Percentiles rank a stretch among this genome's conserved stretches.
phyloP scores from a whole-genome alignment of 2,797 vertebrate genomes.

The Pangasius larnaudii region DNA sequence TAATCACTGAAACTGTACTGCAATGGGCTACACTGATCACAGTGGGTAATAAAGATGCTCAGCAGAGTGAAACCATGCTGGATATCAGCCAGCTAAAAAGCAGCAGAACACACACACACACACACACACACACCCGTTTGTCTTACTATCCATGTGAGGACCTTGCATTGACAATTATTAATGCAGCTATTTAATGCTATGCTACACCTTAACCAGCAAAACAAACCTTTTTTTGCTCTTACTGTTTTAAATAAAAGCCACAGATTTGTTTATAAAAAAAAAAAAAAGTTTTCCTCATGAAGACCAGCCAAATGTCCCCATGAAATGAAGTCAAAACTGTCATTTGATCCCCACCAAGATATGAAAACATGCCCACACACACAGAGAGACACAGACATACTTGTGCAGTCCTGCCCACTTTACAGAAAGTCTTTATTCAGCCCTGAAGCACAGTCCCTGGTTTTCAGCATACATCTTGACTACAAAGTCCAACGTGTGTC shows the following conservation, averaged over 20 bases:
- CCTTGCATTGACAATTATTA: neutral
- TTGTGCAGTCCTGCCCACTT: neutral
- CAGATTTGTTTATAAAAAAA: too few relatives aligned
- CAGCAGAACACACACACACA: neutral
- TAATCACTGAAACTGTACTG: neutral
- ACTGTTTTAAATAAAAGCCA: neutral
- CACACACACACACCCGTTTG: neutral
- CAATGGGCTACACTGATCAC: conserved; percentile 16
- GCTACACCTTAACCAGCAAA: neutral
- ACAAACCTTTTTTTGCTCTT: neutral
- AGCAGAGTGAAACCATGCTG: conserved; percentile 12
- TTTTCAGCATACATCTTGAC: neutral
- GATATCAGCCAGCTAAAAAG: neutral
- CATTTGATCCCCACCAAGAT: neutral
- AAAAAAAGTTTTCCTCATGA: neutral
- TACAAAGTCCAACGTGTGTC: neutral
- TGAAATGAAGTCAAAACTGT: neutral
- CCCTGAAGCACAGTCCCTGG: neutral
- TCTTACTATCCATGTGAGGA: neutral
- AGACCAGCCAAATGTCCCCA: neutral
- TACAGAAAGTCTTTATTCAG: conserved; percentile 2
- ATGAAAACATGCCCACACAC: neutral
- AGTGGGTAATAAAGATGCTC: conserved; percentile 27
- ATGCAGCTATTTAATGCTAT: neutral
- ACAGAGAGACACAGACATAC: neutral